Conservation (phyloP, 37 sponge, comb jelly and placozoan genomes). For the Eunapius fragilis region DNA sequence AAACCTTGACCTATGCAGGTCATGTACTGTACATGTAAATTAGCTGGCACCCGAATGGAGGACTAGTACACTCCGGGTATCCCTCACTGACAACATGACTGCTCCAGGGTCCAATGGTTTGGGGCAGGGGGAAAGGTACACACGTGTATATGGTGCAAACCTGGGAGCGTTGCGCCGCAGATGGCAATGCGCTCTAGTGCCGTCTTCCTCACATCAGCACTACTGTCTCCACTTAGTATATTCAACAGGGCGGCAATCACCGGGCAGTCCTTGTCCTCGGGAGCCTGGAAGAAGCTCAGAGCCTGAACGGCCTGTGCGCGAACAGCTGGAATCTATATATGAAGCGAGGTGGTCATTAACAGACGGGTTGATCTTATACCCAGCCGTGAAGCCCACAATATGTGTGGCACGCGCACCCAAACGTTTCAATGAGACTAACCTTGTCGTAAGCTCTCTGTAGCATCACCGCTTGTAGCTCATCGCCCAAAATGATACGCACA, state of each 20-base stretch:
- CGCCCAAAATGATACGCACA: background rate
- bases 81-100: too few species aligned
- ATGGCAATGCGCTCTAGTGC: conserved; percentile 38
- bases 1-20: too few species aligned
- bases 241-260: conserved; percentile 23
- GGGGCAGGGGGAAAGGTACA: background rate
- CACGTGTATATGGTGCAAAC: background rate
- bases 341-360: too few species aligned
- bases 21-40: too few species aligned
- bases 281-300: conserved; percentile 52
- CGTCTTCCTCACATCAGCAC: conserved; percentile 64
- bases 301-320: conserved; percentile 60
- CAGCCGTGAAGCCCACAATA: too few species aligned
- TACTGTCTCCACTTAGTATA: conserved; percentile 48
- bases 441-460: conserved; percentile 58
- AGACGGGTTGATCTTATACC: too few species aligned
- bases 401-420: too few species aligned
- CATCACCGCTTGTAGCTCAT: conserved; percentile 33
- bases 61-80: too few species aligned
- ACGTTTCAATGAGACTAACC: too few species aligned
- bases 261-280: conserved; percentile 43
- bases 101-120: too few species aligned
- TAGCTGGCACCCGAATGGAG: too few species aligned
- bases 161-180: conserved; percentile 15
- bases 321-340: conserved; percentile 34